Evolutionary conservation across 92 coral and sea anemone species (phyloP).

Genomic region (Porites divaricata): DNA sequence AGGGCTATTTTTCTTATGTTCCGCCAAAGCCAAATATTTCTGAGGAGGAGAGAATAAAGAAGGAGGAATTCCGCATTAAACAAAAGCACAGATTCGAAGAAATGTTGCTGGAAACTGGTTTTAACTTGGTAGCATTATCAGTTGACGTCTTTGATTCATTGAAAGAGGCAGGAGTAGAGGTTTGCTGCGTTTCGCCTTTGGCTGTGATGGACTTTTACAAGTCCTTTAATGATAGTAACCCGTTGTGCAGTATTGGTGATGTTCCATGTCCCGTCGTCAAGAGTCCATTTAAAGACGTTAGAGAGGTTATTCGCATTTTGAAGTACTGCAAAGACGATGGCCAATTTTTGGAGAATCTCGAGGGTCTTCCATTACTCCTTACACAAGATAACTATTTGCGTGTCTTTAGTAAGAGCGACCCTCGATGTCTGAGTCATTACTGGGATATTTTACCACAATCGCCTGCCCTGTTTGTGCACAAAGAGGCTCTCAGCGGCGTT

Average conservation of each 20-base stretch:
- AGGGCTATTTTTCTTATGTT: conserved; percentile 5
- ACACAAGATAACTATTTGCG: conserved; percentile 18
- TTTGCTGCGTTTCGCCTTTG: conserved; percentile 45
- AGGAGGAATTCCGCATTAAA: neutral
- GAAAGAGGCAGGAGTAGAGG: conserved; percentile 31
- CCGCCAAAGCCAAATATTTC: neutral
- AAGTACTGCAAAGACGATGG: conserved; percentile 65
- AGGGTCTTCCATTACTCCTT: conserved; percentile 32
- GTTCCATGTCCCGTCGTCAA: neutral
- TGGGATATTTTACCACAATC: neutral
- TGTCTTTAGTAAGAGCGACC: conserved; percentile 32
- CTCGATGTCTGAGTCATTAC: conserved; percentile 55
- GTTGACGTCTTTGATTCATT: conserved; percentile 27
- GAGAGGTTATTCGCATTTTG: conserved; percentile 25
- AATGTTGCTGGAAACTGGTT: conserved; percentile 14
- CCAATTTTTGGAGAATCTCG: conserved; percentile 55
- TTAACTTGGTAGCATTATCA: conserved; percentile 47
- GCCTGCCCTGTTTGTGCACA: conserved; percentile 66
- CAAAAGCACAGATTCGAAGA: neutral
- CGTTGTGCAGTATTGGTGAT: conserved; percentile 18
- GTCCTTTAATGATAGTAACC: conserved; percentile 22
- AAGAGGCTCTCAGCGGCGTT: neutral
- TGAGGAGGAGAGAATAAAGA: neutral
- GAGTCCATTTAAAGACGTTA: conserved; percentile 43
- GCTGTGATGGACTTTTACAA: conserved; percentile 2